Evolutionary conservation across 2,888 invertebrate species (phyloP).

Genomic region (Listrodromus nycthemerus): DNA sequence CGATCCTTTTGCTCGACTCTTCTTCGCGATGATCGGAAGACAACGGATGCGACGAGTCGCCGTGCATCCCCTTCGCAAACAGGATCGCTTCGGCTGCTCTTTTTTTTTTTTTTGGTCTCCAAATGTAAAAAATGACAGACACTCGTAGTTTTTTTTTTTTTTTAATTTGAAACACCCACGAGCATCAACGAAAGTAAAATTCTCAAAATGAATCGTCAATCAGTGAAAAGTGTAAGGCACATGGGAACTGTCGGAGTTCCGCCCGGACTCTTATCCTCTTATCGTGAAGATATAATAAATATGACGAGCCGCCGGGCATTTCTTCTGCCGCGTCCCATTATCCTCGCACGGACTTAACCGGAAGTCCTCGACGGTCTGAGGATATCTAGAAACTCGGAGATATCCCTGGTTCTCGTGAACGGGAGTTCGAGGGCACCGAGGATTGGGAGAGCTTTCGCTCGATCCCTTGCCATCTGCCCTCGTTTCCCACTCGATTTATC

Average conservation of each 20-base stretch:
- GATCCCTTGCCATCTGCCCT: conserved; percentile 1
- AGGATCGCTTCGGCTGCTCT: too few relatives aligned
- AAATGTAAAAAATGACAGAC: not conserved
- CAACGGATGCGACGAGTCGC: not conserved
- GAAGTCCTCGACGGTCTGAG: not conserved
- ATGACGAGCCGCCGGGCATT: not conserved
- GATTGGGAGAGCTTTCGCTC: conserved; percentile 3
- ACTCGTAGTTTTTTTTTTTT: too few relatives aligned
- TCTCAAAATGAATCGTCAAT: not conserved
- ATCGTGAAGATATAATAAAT: not conserved
- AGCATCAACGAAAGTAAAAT: not conserved
- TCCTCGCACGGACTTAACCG: conserved; percentile 13
- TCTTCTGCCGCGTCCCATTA: not conserved
- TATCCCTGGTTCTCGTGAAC: conserved; percentile 8
- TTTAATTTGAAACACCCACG: too few relatives aligned
- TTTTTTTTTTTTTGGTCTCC: not conserved
- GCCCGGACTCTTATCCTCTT: not conserved
- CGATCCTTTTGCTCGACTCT: not conserved
- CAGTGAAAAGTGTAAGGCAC: not conserved
- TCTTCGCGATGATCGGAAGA: not conserved
- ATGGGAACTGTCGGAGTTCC: not conserved
- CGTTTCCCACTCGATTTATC: conserved; percentile 33
- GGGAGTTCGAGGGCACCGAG: not conserved
- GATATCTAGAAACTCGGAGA: conserved; percentile 30
- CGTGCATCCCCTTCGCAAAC: not conserved